Conservation (phyloP, 64 coral and sea anemone species). For the Stichodactyla helianthus region DNA sequence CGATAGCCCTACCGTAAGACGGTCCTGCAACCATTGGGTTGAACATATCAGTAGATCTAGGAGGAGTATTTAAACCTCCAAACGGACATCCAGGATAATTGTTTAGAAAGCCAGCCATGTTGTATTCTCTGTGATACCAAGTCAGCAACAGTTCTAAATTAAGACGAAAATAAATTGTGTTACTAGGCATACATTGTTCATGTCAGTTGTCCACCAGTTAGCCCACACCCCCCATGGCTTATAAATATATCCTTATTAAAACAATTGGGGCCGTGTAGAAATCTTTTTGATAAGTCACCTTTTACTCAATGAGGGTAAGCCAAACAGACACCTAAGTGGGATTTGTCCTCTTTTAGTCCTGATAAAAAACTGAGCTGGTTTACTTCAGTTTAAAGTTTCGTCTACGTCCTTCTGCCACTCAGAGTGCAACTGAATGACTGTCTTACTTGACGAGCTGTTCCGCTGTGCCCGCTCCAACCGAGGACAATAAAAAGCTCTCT, state of each 20-base stretch:
- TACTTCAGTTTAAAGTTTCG: constrained; percentile 5
- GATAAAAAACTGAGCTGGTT: constrained; percentile 26
- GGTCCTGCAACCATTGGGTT: constrained; percentile 69
- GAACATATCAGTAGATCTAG: constrained; percentile 76
- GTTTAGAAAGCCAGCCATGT: constrained; percentile 92
- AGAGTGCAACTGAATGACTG: constrained; percentile 12
- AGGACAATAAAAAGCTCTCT: neutral
- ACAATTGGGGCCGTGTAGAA: constrained; percentile 61
- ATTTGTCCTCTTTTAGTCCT: constrained; percentile 21
- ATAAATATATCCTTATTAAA: constrained; percentile 81
- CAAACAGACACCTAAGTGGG: constrained; percentile 34
- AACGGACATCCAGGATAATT: constrained; percentile 81
- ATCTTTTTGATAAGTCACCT: constrained; percentile 72
- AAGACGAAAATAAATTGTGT: constrained; percentile 60
- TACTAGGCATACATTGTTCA: constrained; percentile 2
- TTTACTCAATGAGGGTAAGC: constrained; percentile 29
- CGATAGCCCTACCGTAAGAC: constrained; percentile 67
- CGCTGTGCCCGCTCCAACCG: neutral
- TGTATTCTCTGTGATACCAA: constrained; percentile 31
- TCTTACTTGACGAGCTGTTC: constrained; percentile 3
- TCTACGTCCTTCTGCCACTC: constrained; percentile 11
- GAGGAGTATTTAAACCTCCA: constrained; percentile 73
- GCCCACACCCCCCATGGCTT: constrained; percentile 75
- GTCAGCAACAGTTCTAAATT: constrained; percentile 36
- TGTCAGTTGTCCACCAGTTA: constrained; percentile 56